Base-by-base conservation (phyloP, 2,113 vertebrate genomes). In the Antechinus stuartii region DNA sequence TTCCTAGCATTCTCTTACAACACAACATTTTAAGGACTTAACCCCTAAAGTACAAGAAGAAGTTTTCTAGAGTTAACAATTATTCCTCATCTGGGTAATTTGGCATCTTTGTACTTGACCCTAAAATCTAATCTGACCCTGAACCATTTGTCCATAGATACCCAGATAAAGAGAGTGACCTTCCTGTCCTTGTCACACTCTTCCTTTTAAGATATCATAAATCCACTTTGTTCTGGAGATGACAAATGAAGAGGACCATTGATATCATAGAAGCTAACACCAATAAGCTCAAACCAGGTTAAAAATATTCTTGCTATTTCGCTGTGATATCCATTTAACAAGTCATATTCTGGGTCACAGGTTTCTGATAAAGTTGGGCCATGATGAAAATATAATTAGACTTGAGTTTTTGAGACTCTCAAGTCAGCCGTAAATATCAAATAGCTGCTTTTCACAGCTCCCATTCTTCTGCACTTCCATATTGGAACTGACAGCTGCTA, bases 381-480 rank as follows among this genome's bases (percentile, higher is more conserved):
- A 94, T 91, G 90, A 96, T 96, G 91, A 96, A 97, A 98, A 95
- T 93, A 96, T 96, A 96, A 97, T 96, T 96, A 97, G 91, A 89
- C 14, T 49, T 94, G 95, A 94, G 94, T 90, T 97, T 46, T 97
- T 96, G 95, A 91, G 92, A 96, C 10, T 97, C 95, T 90, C 52
- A 47, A 92, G 27, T 68, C 91, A 94, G 91, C 42, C 89, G 90
- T 97, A 97, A 97, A 96, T 95, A 95, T 92, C 91, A 94, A 97
- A 76, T 57, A 96, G 61, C 92, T 90, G 30, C 5, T 94, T 92
- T 94, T 92, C 54, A 35, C 12, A 92, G 90, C 24, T 95, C 54
- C 57, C 23, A 35, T 54, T 94, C 42, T 9, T 93, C 94, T 42
- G 22, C 90, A 92, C 93, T 93, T 94, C 93, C 61, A 24, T 95